Conservation (phyloP, 2,888 invertebrate genomes). For the Rotaria macrura region DNA sequence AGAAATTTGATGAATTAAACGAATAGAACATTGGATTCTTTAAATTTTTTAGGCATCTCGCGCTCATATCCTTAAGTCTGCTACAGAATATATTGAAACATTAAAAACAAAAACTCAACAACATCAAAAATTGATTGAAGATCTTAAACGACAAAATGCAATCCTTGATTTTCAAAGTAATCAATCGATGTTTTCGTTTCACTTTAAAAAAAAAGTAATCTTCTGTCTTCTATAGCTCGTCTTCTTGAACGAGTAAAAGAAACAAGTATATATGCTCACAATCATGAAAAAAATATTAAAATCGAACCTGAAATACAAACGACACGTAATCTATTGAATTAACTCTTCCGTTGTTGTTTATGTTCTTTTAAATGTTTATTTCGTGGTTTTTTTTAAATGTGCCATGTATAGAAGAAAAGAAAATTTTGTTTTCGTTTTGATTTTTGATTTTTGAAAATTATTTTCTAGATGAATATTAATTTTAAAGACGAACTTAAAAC, state of each 20-base stretch:
- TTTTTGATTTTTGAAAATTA: not conserved
- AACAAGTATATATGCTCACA: not conserved
- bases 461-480: conserved; percentile 60
- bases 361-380: not conserved
- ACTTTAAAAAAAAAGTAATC: not conserved
- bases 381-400: not conserved
- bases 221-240: not conserved
- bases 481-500: conserved; percentile 75
- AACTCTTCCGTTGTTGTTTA: not conserved
- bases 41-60: conserved; percentile 58
- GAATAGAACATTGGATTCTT: not conserved
- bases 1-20: not conserved
- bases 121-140: conserved; percentile 87
- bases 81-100: conserved; percentile 88
- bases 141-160: conserved; percentile 76
- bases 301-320: not conserved
- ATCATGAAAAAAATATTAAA: not conserved
- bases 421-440: not conserved
- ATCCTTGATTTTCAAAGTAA: conserved; percentile 76
- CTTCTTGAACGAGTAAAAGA: not conserved
- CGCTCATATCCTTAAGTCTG: conserved; percentile 92
- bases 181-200: too few species aligned
- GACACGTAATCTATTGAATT: not conserved
- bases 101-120: conserved; percentile 85
- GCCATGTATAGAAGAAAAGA: not conserved